Evolutionary conservation across 2,113 vertebrate genomes (phyloP), one percentile per base, ranked within the genome.

Genomic region (Paracanthobrama guichenoti): DNA sequence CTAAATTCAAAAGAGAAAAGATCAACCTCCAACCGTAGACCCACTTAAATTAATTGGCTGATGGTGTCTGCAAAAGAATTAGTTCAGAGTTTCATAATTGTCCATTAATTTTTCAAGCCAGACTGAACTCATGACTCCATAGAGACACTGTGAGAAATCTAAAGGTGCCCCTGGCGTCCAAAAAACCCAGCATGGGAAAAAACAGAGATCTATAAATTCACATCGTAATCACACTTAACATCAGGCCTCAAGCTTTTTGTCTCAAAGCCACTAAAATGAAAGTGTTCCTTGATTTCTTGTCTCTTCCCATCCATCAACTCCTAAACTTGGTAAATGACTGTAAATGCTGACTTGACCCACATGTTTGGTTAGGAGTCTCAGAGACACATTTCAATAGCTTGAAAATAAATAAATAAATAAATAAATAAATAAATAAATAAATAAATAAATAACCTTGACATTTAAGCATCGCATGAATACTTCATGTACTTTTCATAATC

Each of bases 1-100:
- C 94, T 95, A 93, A 93, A 92, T 94, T 93, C 93, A 94, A 94
- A 92, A 94, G 92, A 92, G 93, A 96, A 91, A 91, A 87, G 93
- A 95, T 94, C 93, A 95, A 96, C 96, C 95, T 96, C 96, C 94
- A 94, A 95, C 94, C 94, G 93, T 91, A 93, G 93, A 95, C 81
- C 42, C 89, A 90, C 84, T 88, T 83, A 89, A 91, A 89, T 92
- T 85, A 88, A 92, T 90, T 92, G 95, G 93, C 94, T 94, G 93
- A 94, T 95, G 90, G 95, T 95, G 94, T 95, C 94, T 95, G 92
- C 94, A 82, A 93, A 39, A 94, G 95, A 96, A 96, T 96, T 94
- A 94, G 92, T 94, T 92, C 92, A 95, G 94, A 94, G 94, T 93
- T 94, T 95, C 93, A 96, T 96, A 95, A 95, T 94, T 93, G 93